Percentiles rank a stretch among this genome's conserved stretches.
These are phyloP conservation scores for Intellagama lesueurii DNA, from an alignment of 2,797 vertebrate genomes.

Conservation along the genomic window DNA sequence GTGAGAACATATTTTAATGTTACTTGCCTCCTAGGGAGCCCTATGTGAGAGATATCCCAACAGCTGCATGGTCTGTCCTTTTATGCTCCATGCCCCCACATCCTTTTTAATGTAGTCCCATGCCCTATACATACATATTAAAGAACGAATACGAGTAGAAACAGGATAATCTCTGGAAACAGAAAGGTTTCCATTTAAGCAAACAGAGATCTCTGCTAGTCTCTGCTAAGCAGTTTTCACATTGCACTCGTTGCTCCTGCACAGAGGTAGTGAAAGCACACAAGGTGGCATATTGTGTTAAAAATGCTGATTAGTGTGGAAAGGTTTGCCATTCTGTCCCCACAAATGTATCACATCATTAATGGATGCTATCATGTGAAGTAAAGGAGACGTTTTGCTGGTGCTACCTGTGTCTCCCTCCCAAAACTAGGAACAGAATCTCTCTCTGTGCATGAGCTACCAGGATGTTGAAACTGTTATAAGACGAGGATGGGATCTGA, in stretches of 20 bases:
- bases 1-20: background rate
- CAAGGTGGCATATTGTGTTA: background rate
- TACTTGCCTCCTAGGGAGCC: background rate
- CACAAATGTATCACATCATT: background rate
- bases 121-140: background rate
- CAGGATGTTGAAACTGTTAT: background rate
- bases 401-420: background rate
- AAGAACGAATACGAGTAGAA: background rate
- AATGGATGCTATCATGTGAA: background rate
- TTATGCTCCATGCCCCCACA: background rate
- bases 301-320: background rate
- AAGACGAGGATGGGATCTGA: background rate
- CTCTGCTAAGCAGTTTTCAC: background rate
- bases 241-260: background rate
- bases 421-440: background rate
- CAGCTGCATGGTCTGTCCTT: background rate
- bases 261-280: background rate
- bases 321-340: background rate
- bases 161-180: background rate
- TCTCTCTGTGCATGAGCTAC: slow-evolving; percentile 3
- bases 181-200: background rate
- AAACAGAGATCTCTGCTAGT: background rate
- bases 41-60: background rate
- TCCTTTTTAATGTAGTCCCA: background rate
- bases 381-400: background rate